Evolutionary conservation across 2,113 vertebrate genomes (phyloP), one percentile per base, ranked within the genome.

Genomic region (Amphilophus citrinellus): DNA sequence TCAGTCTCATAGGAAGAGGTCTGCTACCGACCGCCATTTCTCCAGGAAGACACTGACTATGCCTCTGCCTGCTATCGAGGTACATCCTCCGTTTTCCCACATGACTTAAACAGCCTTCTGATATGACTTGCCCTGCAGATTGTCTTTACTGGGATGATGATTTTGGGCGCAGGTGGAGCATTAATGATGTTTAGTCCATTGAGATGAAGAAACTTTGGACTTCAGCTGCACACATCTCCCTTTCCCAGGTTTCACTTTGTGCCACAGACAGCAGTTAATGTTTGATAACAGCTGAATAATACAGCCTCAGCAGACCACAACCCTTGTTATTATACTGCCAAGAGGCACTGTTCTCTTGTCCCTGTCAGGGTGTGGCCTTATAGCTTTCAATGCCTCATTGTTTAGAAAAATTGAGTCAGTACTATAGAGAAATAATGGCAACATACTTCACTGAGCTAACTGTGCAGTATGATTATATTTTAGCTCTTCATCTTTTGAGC

Each of bases 1-100:
- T 90, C 90, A 80, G 57, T 17, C 92, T 92, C 90, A 95, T 95
- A 92, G 94, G 94, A 95, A 95, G 85, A 84, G 81, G 2, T 86
- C 62, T 30, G 50, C 68, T 20, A 14, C 71, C 32, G 76, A 84
- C 61, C 56, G 1, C 68, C 53, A 66, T 90, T 87, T 81, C 79
- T 79, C 10, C 88, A 93, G 89, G 92, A 93, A 94, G 79, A 84
- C 66, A 44, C 65, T 1, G n/a, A 77, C 77, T 63, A 75, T 22
- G 0, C 9, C 59, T 56, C n/a, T 22, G 3, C 10, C 39, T 76
- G 44, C 44, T 56, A 1, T 61, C 11, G 10, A 68, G 56, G 17
- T 10, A 2, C 63, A 71, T 44, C 60, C 59, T 56, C 24, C 15
- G 14, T 11, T 24, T 32, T 53, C 66, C 66, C 0, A 17, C 66